Percentiles rank a stretch among this genome's conserved stretches.
These are phyloP conservation scores for Hippocampus kuda DNA, from an alignment of 2,797 vertebrate species.

Conservation along the genomic window DNA sequence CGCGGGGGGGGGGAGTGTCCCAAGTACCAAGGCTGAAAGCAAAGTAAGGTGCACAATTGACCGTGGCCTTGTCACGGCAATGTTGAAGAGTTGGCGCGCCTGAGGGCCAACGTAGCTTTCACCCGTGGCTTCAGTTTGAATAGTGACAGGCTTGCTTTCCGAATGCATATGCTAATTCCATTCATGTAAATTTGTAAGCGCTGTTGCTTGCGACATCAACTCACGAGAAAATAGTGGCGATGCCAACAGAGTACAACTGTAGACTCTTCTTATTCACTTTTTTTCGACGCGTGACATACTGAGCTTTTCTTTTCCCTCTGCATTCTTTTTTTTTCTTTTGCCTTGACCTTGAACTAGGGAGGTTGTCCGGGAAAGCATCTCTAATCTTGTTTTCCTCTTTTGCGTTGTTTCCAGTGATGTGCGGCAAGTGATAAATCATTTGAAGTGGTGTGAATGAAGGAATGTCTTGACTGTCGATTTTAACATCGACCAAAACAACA, in stretches of 20 bases:
- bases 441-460: not conserved
- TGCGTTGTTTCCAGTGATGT: too few species aligned
- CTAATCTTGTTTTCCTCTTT: too few species aligned
- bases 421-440: not conserved
- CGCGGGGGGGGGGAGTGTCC: not conserved
- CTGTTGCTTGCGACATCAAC: not conserved
- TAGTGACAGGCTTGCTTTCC: not conserved
- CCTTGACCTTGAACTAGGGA: not conserved
- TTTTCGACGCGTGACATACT: not conserved
- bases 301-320: too few species aligned
- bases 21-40: slow-evolving; percentile 30
- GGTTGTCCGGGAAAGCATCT: not conserved
- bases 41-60: slow-evolving; percentile 26
- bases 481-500: not conserved
- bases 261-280: not conserved
- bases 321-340: not conserved
- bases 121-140: not conserved
- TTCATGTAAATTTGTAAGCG: not conserved
- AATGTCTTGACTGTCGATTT: not conserved
- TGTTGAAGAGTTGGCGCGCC: not conserved
- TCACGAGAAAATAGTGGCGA: not conserved
- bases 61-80: slow-evolving; percentile 33
- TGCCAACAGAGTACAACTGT: not conserved
- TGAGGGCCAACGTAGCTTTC: not conserved
- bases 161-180: not conserved